Evolutionary conservation across 2,113 vertebrate genomes (phyloP).

Genomic region (Neolamprologus caudopunctatus): DNA sequence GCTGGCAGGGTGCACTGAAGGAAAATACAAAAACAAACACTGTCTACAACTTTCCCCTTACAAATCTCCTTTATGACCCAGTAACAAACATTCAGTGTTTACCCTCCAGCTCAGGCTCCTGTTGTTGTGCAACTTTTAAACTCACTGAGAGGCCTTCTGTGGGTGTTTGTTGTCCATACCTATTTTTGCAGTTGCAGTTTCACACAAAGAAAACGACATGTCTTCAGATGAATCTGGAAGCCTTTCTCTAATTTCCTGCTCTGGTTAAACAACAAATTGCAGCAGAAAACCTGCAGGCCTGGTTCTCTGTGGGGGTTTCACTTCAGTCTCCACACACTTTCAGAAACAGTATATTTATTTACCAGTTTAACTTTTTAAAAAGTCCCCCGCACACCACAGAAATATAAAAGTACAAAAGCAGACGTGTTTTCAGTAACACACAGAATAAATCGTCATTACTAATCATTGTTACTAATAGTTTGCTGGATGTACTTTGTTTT

Average conservation of each 20-base stretch:
- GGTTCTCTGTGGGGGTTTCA: not conserved
- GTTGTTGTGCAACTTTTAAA: not conserved
- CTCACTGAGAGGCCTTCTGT: not conserved
- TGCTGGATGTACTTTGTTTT: not conserved
- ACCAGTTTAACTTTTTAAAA: not conserved
- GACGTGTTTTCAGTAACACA: not conserved
- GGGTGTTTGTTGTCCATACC: not conserved
- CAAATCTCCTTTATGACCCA: not conserved
- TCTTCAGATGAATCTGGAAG: not conserved
- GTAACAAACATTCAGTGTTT: not conserved
- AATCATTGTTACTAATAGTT: not conserved
- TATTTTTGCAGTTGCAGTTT: not conserved
- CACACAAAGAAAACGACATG: not conserved
- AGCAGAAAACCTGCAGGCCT: not conserved
- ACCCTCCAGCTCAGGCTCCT: not conserved
- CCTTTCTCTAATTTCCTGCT: not conserved
- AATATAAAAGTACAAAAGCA: not conserved
- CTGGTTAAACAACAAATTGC: not conserved
- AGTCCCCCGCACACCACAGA: not conserved
- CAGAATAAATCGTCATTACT: not conserved
- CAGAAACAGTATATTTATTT: not conserved
- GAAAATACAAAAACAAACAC: not conserved
- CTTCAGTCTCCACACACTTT: not conserved
- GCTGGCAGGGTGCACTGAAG: fast-evolving
- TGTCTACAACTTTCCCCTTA: not conserved